Evolutionary conservation across 53 echinoderm and acorn worm genomes (phyloP), one percentile per base, ranked within the genome.

Genomic region (Apostichopus leukothele): DNA sequence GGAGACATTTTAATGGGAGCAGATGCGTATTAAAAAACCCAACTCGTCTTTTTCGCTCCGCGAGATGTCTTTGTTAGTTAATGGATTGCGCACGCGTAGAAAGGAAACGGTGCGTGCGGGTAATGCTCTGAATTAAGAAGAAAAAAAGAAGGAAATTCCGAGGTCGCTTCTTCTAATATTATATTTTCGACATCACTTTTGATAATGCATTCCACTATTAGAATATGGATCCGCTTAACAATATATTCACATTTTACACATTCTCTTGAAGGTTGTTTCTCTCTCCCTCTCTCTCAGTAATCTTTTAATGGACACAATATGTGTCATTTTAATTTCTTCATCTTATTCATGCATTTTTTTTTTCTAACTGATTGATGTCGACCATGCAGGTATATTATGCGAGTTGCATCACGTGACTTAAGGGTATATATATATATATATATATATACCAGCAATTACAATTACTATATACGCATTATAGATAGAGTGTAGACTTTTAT

Each of bases 51-150:
- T 79, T 51, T 79, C 79, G 63, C 16, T 16, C 4, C 7, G 63
- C 12, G 63, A 63, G 52, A 79, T 79, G 18, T 53, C 53, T 79
- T 79, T 79, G 79, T 79, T 79, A 52, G 79, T 52, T 79, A 18
- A 79, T 79, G 79, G 79, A 79, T 53, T 79, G n/a, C 79, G 79
- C 79, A 51, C 51, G 79, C 79, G 79, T 79, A 63, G 63, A 13
- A 11, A 13, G 63, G 63, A 11, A 13, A 63, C 3, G 12, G 16
- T 63, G 63, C 8, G 16, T 63, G 63, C 63, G 63, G 63, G 63
- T 63, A 13, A 63, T 63, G 63, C 63, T 63, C 63, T 16, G 63
- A 63, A 63, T 63, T 13, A 63, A 63, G 16, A 13, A 63, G 16
- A 0, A 63, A 63, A 63, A 63, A 63, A 7, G 63, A 0, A 7